Percentiles rank a stretch among this genome's conserved stretches.
Evolutionary conservation across 2,888 invertebrate species (phyloP).

Genomic region (Ametastegia equiseti): DNA sequence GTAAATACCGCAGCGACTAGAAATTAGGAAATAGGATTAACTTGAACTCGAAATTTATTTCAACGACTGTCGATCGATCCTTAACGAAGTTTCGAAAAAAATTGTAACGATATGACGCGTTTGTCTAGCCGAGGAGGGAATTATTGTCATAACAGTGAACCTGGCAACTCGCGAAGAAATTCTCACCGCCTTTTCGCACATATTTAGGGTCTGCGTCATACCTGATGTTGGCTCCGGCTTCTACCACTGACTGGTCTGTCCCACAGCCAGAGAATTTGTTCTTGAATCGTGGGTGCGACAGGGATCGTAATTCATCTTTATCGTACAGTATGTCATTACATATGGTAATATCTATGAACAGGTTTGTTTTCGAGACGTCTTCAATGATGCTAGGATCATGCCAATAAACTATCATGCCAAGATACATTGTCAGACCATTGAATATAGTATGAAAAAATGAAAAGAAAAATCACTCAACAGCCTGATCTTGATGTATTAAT

Average conservation of each 20-base stretch:
- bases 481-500: not conserved
- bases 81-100: not conserved
- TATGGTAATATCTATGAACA: not conserved
- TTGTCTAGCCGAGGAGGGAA: too few relatives aligned
- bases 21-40: not conserved
- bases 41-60: not conserved
- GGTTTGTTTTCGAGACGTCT: not conserved
- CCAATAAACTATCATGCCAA: not conserved
- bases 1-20: not conserved
- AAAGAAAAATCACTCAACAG: not conserved
- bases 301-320: not conserved
- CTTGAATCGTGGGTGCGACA: not conserved
- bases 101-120: not conserved
- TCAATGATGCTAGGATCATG: not conserved
- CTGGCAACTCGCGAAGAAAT: not conserved
- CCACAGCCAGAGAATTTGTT: not conserved
- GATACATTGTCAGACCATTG: slow-evolving; percentile 1
- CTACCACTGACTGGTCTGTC: not conserved
- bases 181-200: not conserved
- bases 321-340: not conserved
- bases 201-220: not conserved
- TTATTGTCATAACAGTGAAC: not conserved
- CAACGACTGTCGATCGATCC: not conserved
- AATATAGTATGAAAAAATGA: not conserved
- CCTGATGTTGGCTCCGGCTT: not conserved